These are phyloP conservation scores for Sakesphorus luctuosus DNA, from an alignment of 2,113 vertebrate species.

Conservation along the genomic window DNA sequence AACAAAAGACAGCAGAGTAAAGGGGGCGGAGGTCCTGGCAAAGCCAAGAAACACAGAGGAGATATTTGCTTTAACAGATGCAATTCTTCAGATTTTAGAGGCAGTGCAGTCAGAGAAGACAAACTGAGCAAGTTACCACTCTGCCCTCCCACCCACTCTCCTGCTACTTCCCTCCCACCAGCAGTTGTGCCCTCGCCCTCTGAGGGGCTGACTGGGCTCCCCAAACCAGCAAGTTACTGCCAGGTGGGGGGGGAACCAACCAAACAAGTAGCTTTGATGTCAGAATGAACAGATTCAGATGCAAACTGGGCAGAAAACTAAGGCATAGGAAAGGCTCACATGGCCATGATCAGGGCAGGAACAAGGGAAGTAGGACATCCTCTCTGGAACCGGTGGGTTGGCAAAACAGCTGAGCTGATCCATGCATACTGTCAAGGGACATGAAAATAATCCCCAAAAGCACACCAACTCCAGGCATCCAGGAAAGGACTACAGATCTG, in stretches of 20 bases:
- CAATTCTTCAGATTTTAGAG: not conserved
- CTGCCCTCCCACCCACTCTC: not conserved
- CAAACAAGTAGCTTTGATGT: not conserved
- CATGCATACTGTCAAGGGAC: not conserved
- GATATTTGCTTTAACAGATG: not conserved
- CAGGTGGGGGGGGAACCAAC: not conserved
- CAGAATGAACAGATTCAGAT: not conserved
- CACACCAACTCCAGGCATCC: not conserved
- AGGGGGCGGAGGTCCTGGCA: not conserved
- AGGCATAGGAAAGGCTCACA: not conserved
- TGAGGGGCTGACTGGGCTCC: fast-evolving
- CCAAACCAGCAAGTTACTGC: not conserved
- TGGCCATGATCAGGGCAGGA: not conserved
- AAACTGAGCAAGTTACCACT: not conserved
- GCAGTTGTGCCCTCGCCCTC: not conserved
- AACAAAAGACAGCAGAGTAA: constrained; percentile 1
- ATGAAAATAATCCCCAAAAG: not conserved
- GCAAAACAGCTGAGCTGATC: not conserved
- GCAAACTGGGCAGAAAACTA: not conserved
- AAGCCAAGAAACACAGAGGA: not conserved
- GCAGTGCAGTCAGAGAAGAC: not conserved
- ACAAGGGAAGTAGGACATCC: not conserved
- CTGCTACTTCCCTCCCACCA: not conserved
- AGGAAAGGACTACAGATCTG: not conserved
- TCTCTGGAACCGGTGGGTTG: not conserved